Evolutionary conservation across 2,797 vertebrate genomes (phyloP).

Genomic region (Anabas testudineus): DNA sequence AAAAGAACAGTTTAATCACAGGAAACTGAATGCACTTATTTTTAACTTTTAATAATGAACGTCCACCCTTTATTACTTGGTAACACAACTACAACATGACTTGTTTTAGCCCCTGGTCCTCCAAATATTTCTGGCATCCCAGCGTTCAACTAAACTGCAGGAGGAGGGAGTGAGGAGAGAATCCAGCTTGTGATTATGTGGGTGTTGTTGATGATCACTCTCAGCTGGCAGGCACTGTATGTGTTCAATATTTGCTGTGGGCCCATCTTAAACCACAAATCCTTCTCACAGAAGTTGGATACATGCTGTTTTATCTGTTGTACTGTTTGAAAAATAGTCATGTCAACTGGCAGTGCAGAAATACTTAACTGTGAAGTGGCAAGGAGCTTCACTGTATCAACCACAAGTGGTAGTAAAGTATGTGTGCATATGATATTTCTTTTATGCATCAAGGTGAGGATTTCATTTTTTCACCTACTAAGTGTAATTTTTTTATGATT

Average conservation of each 20-base stretch:
- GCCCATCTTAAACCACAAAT: constrained; percentile 54
- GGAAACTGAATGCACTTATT: constrained; percentile 37
- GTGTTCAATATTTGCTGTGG: constrained; percentile 62
- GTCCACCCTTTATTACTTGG: constrained; percentile 16
- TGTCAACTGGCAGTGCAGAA: constrained; percentile 36
- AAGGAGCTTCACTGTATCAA: constrained; percentile 21
- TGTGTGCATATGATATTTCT: neutral
- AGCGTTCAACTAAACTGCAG: constrained; percentile 41
- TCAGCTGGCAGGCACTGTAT: constrained; percentile 57
- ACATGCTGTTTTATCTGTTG: constrained; percentile 44
- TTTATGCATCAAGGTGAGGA: constrained; percentile 31
- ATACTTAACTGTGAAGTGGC: constrained; percentile 35
- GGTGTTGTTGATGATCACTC: constrained; percentile 67
- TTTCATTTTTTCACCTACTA: constrained; percentile 30
- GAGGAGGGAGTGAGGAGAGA: constrained; percentile 33
- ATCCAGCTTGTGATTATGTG: constrained; percentile 57
- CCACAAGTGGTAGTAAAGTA: constrained; percentile 25
- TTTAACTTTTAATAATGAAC: constrained; percentile 26
- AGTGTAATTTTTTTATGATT: constrained; percentile 46
- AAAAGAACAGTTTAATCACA: constrained; percentile 36
- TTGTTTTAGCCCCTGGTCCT: constrained; percentile 38
- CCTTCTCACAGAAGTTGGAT: constrained; percentile 37
- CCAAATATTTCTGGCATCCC: constrained; percentile 52
- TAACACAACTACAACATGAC: constrained; percentile 28
- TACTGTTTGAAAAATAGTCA: constrained; percentile 31